Percentiles rank a stretch among this genome's conserved stretches.
Evolutionary conservation across 2,888 invertebrate species (phyloP).

Genomic region (Ernsta delagoae): DNA sequence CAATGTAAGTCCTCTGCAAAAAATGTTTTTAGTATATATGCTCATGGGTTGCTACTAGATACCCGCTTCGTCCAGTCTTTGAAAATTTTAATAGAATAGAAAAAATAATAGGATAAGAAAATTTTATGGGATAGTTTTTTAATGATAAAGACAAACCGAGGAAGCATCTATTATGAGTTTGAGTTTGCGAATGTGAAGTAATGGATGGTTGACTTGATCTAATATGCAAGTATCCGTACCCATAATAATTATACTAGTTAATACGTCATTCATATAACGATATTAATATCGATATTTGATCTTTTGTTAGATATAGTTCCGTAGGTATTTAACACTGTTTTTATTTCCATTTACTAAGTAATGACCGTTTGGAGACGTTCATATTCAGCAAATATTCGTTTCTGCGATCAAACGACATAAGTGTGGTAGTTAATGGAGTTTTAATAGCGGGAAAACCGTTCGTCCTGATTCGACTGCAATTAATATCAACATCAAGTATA

Average conservation of each 20-base stretch:
- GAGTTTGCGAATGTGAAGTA: too few species aligned
- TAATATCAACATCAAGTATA: background rate
- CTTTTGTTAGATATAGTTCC: constrained; percentile 22
- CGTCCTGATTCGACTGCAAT: constrained; percentile 10
- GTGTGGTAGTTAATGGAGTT: constrained; percentile 10
- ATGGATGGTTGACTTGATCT: constrained; percentile 28
- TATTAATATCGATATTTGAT: constrained; percentile 26
- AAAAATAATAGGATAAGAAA: too few species aligned
- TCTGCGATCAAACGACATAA: constrained; percentile 8
- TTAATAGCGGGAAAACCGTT: constrained; percentile 18
- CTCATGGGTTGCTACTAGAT: too few species aligned
- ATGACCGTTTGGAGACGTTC: background rate
- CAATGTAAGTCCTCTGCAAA: constrained; percentile 44
- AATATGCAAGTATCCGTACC: background rate
- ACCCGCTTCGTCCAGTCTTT: too few species aligned
- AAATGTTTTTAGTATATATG: too few species aligned
- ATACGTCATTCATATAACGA: constrained; percentile 30
- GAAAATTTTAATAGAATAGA: too few species aligned
- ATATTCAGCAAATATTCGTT: background rate
- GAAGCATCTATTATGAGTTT: too few species aligned
- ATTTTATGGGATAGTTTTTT: too few species aligned
- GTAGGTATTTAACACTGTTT: constrained; percentile 4
- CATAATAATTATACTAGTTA: too few species aligned
- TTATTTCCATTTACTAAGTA: constrained; percentile 4
- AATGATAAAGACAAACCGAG: too few species aligned